Conservation (phyloP, 2,888 invertebrate genomes). For the Netelia virgata region DNA sequence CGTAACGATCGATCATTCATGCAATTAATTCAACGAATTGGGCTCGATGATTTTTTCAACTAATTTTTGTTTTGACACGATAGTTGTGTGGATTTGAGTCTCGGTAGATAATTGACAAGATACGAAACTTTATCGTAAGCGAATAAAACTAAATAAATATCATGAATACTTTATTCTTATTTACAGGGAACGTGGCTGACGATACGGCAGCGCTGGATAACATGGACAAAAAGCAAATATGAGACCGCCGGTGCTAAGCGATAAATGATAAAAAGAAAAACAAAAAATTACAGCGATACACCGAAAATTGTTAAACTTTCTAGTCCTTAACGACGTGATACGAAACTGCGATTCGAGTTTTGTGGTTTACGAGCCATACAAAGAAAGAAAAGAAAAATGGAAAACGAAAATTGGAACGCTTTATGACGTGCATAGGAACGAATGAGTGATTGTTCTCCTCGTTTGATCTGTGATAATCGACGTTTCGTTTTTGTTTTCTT, state of each 20-base stretch:
- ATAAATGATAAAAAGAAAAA: conserved; percentile 52
- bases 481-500: conserved; percentile 23
- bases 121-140: not conserved
- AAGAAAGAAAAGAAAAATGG: conserved; percentile 38
- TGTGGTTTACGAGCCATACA: conserved; percentile 27
- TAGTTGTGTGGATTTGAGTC: not conserved
- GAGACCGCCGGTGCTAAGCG: conserved; percentile 62
- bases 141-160: not conserved
- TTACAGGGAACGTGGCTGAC: conserved; percentile 76
- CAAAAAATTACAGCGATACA: conserved; percentile 66
- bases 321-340: conserved; percentile 76
- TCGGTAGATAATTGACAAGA: not conserved
- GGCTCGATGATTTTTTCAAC: conserved; percentile 6
- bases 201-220: conserved; percentile 73
- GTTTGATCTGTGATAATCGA: conserved; percentile 47
- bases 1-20: not conserved
- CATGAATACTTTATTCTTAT: not conserved
- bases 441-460: conserved; percentile 31
- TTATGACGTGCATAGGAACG: conserved; percentile 1
- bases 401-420: conserved; percentile 12
- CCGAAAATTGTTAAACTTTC: conserved; percentile 71
- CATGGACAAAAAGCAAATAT: conserved; percentile 75
- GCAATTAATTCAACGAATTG: conserved; percentile 27
- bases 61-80: not conserved
- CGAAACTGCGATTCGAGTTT: conserved; percentile 52